These are phyloP conservation scores for Pteria penguin DNA, from an alignment of 2,888 invertebrate genomes.

Conservation along the genomic window DNA sequence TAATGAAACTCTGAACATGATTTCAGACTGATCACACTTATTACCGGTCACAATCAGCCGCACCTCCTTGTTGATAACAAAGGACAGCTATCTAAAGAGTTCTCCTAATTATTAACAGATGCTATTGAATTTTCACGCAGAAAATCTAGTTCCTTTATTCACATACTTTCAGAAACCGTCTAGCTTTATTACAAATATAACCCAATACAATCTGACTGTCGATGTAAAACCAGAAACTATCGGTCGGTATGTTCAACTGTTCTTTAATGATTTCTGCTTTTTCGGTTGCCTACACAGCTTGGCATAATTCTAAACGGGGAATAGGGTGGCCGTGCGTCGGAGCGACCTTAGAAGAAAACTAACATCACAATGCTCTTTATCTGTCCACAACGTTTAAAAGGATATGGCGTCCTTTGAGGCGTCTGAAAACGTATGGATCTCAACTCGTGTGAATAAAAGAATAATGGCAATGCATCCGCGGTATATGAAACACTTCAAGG, in stretches of 20 bases:
- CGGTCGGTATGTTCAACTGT: slow-evolving; percentile 28
- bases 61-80: no score
- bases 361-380: slow-evolving; percentile 25
- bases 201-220: slow-evolving; percentile 54
- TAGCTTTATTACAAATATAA: slow-evolving; percentile 46
- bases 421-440: slow-evolving; percentile 44
- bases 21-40: no score
- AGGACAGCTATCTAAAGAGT: no score
- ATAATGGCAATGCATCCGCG: slow-evolving; percentile 6
- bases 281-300: slow-evolving; percentile 50
- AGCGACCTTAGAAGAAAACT: slow-evolving; percentile 54
- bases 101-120: no score
- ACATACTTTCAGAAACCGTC: slow-evolving; percentile 44
- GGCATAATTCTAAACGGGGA: slow-evolving; percentile 52
- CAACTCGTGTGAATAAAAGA: background rate
- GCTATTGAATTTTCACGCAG: no score
- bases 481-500: slow-evolving; percentile 10
- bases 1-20: no score
- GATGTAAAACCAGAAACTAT: slow-evolving; percentile 39
- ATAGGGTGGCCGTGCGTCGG: slow-evolving; percentile 53
- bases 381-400: slow-evolving; percentile 36
- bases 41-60: no score
- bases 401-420: slow-evolving; percentile 47
- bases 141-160: slow-evolving; percentile 39
- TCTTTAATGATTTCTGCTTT: slow-evolving; percentile 29